These are phyloP conservation scores for Cairina moschata DNA, from an alignment of 2,113 vertebrate genomes.

Conservation along the genomic window DNA sequence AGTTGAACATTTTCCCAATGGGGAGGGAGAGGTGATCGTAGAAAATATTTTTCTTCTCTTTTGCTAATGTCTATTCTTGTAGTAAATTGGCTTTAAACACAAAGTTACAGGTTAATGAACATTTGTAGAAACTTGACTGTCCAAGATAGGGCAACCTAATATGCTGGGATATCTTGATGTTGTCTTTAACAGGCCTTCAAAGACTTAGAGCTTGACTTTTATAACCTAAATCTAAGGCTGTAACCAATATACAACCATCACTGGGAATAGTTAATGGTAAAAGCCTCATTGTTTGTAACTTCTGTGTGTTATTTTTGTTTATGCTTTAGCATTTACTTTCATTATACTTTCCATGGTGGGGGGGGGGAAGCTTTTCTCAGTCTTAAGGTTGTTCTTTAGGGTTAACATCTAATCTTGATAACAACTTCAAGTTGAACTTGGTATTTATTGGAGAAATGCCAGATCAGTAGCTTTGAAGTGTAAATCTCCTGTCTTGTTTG, in stretches of 20 bases:
- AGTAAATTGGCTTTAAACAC: not conserved
- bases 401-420: not conserved
- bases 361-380: not conserved
- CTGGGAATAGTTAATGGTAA: not conserved
- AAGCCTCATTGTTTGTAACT: not conserved
- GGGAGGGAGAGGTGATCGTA: rapidly evolving
- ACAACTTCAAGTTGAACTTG: not conserved
- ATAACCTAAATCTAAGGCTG: not conserved
- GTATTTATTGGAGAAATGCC: not conserved
- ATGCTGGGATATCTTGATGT: not conserved
- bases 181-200: not conserved
- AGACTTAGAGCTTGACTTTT: not conserved
- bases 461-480: constrained; percentile 2
- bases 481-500: not conserved
- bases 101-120: not conserved
- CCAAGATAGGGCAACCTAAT: not conserved
- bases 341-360: not conserved
- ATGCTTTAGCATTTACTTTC: not conserved
- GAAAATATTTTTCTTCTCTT: not conserved
- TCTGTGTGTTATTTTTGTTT: not conserved
- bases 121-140: not conserved
- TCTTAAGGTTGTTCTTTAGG: not conserved
- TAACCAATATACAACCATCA: not conserved
- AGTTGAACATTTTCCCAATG: not conserved
- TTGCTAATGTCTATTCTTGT: not conserved